These are phyloP conservation scores for Phyllopteryx taeniolatus DNA, from an alignment of 2,113 vertebrate species.

Conservation along the genomic window DNA sequence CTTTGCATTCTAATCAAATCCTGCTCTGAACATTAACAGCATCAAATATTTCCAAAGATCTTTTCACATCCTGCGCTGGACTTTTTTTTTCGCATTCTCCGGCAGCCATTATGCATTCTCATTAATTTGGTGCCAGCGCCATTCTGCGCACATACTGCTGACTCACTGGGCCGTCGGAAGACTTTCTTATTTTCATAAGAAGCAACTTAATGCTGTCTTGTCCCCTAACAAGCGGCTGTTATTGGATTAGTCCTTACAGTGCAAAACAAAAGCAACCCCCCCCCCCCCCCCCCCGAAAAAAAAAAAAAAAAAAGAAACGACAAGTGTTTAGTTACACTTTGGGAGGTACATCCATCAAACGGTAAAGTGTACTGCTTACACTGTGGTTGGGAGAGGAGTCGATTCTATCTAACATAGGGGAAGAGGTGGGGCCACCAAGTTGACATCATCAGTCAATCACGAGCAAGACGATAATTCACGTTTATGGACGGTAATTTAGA, in stretches of 20 bases:
- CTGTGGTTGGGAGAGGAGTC: neutral
- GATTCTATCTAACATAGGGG: neutral
- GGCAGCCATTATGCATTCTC: neutral
- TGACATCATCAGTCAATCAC: neutral
- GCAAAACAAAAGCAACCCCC: neutral
- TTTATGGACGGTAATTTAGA: too few relatives aligned
- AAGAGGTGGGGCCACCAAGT: neutral
- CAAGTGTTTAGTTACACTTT: constrained; percentile 8
- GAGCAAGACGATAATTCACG: too few relatives aligned
- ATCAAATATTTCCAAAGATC: neutral
- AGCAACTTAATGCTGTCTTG: constrained; percentile 49
- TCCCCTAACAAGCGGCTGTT: constrained; percentile 37
- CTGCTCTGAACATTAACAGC: constrained; percentile 7
- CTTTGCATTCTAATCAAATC: neutral
- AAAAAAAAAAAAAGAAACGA: constrained; percentile 3
- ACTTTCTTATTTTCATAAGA: constrained; percentile 35
- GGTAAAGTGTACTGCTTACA: neutral
- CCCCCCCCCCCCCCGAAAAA: constrained; percentile 4
- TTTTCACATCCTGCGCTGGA: neutral
- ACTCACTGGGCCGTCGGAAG: constrained; percentile 40
- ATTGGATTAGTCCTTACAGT: constrained; percentile 39
- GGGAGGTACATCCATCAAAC: neutral
- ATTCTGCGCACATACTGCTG: constrained; percentile 38
- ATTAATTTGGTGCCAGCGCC: constrained; percentile 10
- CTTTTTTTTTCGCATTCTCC: constrained; percentile 14